Percentiles rank a stretch among this genome's conserved stretches.
Evolutionary conservation across 92 coral and sea anemone species (phyloP).

Genomic region (Phenganax marumi): DNA sequence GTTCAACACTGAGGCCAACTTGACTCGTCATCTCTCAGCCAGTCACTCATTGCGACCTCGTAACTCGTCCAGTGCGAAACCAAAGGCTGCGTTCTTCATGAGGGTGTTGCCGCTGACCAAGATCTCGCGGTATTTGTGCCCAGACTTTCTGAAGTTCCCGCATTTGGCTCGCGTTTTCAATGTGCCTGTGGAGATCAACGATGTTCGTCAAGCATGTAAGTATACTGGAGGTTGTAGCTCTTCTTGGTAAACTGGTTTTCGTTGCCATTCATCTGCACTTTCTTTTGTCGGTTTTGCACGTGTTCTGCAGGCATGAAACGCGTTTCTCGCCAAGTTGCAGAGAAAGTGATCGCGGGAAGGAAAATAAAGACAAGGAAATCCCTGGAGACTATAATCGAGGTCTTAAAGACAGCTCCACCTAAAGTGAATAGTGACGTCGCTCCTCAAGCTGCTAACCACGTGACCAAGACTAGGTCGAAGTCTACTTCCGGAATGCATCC

Average conservation of each 20-base stretch:
- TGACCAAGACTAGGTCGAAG: conserved; percentile 67
- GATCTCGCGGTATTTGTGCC: conserved; percentile 80
- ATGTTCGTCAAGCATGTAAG: conserved; percentile 86
- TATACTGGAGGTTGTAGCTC: background rate
- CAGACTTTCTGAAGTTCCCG: conserved; percentile 69
- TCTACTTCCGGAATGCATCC: conserved; percentile 64
- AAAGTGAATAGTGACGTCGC: conserved; percentile 47
- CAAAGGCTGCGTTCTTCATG: conserved; percentile 94
- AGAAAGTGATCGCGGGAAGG: conserved; percentile 70
- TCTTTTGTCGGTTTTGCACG: background rate
- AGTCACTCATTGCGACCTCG: conserved; percentile 93
- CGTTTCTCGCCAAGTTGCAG: conserved; percentile 60
- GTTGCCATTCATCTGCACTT: background rate
- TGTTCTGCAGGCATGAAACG: conserved; percentile 68
- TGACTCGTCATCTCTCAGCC: conserved; percentile 87
- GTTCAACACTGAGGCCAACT: conserved; percentile 84
- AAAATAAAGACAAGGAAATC: conserved; percentile 70
- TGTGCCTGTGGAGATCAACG: conserved; percentile 64
- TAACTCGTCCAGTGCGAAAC: conserved; percentile 90
- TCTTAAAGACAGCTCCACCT: conserved; percentile 76
- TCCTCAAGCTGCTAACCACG: conserved; percentile 52
- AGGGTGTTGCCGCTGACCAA: conserved; percentile 75
- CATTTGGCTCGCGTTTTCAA: conserved; percentile 80
- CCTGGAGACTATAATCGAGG: conserved; percentile 76
- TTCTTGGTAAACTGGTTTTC: too few relatives aligned